Conservation (phyloP, 1,140 invertebrate species). For the Forficula auricularia region DNA sequence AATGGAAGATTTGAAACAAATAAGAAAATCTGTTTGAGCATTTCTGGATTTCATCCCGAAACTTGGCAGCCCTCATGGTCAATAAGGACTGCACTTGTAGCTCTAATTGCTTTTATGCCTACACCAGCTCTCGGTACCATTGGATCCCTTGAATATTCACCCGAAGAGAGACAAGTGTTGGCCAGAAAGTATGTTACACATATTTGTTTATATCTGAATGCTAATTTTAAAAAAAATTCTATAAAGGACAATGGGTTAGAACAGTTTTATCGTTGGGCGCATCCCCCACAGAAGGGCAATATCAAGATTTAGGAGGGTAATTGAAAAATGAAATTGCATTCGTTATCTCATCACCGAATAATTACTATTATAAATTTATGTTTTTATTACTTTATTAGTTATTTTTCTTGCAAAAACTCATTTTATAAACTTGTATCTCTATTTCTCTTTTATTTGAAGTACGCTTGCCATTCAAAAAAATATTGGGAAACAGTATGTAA, state of each 20-base stretch:
- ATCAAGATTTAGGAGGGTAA: not conserved
- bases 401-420: too few species aligned
- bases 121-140: slow-evolving; percentile 73
- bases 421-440: too few species aligned
- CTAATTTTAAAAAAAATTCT: too few species aligned
- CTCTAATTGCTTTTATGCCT: slow-evolving; percentile 89
- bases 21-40: slow-evolving; percentile 91
- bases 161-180: slow-evolving; percentile 62
- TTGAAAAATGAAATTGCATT: not conserved
- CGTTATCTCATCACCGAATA: not conserved
- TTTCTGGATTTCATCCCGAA: slow-evolving; percentile 93
- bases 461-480: too few species aligned
- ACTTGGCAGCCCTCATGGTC: slow-evolving; percentile 96
- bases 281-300: not conserved
- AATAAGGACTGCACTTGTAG: slow-evolving; percentile 79
- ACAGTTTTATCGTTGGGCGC: not conserved
- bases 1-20: slow-evolving; percentile 89
- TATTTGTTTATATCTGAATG: not conserved
- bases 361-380: not conserved
- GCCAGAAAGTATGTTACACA: slow-evolving; percentile 46
- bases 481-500: too few species aligned
- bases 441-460: too few species aligned
- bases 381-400: too few species aligned
- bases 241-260: too few species aligned
- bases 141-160: slow-evolving; percentile 72